Percentiles rank a stretch among this genome's conserved stretches.
Conservation (phyloP, 1,140 invertebrate genomes). For the Sitobion miscanthi region DNA sequence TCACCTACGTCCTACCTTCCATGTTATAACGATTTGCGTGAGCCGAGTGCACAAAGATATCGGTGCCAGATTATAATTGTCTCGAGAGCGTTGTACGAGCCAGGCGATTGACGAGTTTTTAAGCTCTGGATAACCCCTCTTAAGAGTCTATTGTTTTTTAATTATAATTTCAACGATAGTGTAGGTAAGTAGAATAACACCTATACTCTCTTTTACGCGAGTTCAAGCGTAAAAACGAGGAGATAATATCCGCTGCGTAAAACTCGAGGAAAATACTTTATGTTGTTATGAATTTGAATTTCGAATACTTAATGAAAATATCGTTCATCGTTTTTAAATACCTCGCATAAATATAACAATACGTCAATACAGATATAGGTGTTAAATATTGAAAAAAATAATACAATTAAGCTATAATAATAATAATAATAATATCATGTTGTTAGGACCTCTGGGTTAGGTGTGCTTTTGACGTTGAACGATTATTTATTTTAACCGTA, state of each 20-base stretch:
- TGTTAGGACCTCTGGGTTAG: background rate
- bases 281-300: background rate
- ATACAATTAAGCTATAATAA: background rate
- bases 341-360: background rate
- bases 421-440: background rate
- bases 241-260: background rate
- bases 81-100: background rate
- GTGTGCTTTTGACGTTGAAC: background rate
- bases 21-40: background rate
- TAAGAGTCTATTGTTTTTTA: constrained; percentile 20
- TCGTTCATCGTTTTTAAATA: background rate
- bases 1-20: background rate
- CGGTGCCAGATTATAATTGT: background rate
- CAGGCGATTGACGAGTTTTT: constrained; percentile 25
- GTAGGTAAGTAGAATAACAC: background rate
- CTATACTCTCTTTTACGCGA: background rate
- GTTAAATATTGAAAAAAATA: background rate
- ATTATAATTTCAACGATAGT: background rate
- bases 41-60: background rate
- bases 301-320: background rate
- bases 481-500: background rate
- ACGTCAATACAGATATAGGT: no score
- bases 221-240: background rate
- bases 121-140: background rate
- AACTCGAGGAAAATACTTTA: background rate